Evolutionary conservation across 2,888 invertebrate genomes (phyloP), one percentile per base, ranked within the genome.

Genomic region (Epistrophe grossulariae): DNA sequence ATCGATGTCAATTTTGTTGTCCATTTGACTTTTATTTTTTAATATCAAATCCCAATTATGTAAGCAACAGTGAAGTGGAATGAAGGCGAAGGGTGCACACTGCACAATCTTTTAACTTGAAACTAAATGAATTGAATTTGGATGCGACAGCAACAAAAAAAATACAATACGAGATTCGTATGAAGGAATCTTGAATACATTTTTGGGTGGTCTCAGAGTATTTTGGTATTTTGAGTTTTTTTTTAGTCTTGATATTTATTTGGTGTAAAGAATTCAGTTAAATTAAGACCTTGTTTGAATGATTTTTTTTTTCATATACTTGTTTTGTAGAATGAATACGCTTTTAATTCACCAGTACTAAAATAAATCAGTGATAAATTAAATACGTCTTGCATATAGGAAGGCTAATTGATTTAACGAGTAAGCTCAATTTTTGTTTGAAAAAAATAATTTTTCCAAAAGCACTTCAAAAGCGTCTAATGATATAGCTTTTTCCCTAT

Each of bases 1-100:
- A 68, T 68, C 19, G 68, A 68, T 68, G 68, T 35, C 68, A 50
- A 50, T 64, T 64, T 68, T 35, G 50, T 19, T 68, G 66, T 50
- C 28, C 24, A 31, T 60, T 60, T 40, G 15, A 60, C 19, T 60
- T 60, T 62, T n/a, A 28, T 50, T 35, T 31, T 68, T 50, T 38
- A 6, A 35, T 17, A 38, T 50, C 13, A 24, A 62, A 62, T 19
- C 17, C 17, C 48, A 66, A 35, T 66, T 31, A 48, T 66, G 48
- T 66, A 50, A 38, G 35, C 13, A 19, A n/a, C 5, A 68, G 17
- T 35, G 8, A 45, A 64, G 35, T 50, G 38, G 50, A 19, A 13
- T 35, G 38, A 50, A 62, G 62, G 43, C 19, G 38, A 50, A 62
- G 62, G 43, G 40, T 43, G 19, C 10, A n/a, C 28, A n/a, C 57